Evolutionary conservation across 2,113 vertebrate species (phyloP).

Genomic region (Ardeotis arabs): DNA sequence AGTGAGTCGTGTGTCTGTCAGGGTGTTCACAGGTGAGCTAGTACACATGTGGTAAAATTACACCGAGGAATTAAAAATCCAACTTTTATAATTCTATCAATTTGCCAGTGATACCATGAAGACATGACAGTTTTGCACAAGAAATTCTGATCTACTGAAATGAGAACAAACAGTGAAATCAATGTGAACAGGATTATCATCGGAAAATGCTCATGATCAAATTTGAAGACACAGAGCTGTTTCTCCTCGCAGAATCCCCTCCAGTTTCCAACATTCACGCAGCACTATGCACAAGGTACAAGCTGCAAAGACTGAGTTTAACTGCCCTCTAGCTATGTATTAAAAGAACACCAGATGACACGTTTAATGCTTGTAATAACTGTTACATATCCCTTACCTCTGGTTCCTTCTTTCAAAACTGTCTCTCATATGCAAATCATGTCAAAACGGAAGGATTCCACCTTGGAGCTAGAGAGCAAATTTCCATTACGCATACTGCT

Average conservation of each 20-base stretch:
- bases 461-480: not conserved
- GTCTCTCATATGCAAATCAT: not conserved
- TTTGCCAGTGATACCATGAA: not conserved
- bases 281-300: not conserved
- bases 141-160: not conserved
- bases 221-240: not conserved
- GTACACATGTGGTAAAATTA: not conserved
- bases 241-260: not conserved
- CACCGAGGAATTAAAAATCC: not conserved
- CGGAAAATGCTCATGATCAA: not conserved
- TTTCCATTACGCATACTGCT: not conserved
- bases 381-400: not conserved
- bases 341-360: constrained; percentile 9
- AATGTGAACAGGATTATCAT: not conserved
- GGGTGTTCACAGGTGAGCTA: not conserved
- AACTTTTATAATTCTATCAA: not conserved
- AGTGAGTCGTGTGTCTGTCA: not conserved
- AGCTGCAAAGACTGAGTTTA: not conserved
- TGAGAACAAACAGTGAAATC: not conserved
- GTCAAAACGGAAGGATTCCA: not conserved
- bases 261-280: not conserved
- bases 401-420: constrained; percentile 4
- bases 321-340: not conserved
- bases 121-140: not conserved
- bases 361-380: not conserved